Percentiles rank a stretch among this genome's conserved stretches.
phyloP scores from a whole-genome alignment of 2,888 invertebrate genomes.

The Sinotaia quadrata region DNA sequence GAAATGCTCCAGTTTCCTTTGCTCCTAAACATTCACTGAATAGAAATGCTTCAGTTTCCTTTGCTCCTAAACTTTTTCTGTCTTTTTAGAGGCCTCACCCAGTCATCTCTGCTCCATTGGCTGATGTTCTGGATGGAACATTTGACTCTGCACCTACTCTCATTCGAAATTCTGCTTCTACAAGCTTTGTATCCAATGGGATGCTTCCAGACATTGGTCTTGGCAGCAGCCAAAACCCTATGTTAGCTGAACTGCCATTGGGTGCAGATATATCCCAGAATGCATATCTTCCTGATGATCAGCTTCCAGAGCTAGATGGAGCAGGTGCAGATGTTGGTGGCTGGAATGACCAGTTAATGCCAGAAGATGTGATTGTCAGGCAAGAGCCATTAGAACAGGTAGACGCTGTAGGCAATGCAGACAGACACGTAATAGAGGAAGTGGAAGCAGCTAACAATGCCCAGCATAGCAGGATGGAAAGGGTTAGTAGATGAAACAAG shows the following conservation, averaged over 20 bases:
- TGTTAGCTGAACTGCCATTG: slow-evolving; percentile 26
- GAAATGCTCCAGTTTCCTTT: no score
- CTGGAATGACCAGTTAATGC: neutral
- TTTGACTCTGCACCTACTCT: slow-evolving; percentile 20
- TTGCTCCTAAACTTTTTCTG: slow-evolving; percentile 1
- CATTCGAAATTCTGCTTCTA: slow-evolving; percentile 18
- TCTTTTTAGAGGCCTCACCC: slow-evolving; percentile 16
- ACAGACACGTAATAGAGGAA: neutral
- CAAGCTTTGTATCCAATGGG: slow-evolving; percentile 29
- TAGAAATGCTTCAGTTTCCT: neutral
- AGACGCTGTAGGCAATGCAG: neutral
- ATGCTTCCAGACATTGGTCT: slow-evolving; percentile 38
- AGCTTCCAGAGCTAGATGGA: no score
- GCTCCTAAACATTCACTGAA: neutral
- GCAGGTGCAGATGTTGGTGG: neutral
- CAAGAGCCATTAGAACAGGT: neutral
- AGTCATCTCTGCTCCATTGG: slow-evolving; percentile 27
- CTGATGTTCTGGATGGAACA: slow-evolving; percentile 41
- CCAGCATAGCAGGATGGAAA: slow-evolving; percentile 13
- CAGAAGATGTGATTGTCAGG: neutral
- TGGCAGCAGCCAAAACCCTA: slow-evolving; percentile 37
- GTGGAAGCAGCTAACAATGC: slow-evolving; percentile 8
- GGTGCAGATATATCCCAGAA: slow-evolving; percentile 15
- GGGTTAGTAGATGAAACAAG: slow-evolving; percentile 15
- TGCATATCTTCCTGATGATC: slow-evolving; percentile 2